A percentile compares a stretch with the other conserved stretches of the same genome.
phyloP scores from a whole-genome alignment of 2,797 vertebrate species.

The Miichthys miiuy region DNA sequence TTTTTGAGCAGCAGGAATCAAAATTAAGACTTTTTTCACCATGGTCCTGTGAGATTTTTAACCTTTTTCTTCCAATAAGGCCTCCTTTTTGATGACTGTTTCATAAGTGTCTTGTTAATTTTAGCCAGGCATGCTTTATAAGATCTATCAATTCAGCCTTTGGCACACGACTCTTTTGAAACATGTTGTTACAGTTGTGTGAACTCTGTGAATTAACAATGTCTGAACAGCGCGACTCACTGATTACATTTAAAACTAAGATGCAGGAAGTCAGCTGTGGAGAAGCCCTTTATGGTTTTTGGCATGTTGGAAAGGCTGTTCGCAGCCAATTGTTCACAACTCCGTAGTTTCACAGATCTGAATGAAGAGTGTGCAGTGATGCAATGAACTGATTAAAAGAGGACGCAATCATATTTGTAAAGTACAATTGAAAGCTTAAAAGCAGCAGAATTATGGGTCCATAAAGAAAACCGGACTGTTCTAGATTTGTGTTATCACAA shows the following conservation, averaged over 20 bases:
- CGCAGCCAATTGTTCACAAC: constrained; percentile 61
- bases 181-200: constrained; percentile 64
- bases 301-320: constrained; percentile 55
- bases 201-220: constrained; percentile 68
- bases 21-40: background rate
- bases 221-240: constrained; percentile 60
- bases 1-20: background rate
- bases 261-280: constrained; percentile 73
- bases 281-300: constrained; percentile 68
- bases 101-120: constrained; percentile 42
- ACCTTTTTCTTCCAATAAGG: background rate
- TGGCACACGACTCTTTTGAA: constrained; percentile 54
- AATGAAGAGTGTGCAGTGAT: constrained; percentile 45
- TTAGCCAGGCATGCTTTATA: constrained; percentile 38
- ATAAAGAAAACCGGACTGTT: constrained; percentile 23
- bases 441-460: constrained; percentile 9
- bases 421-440: constrained; percentile 32
- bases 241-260: constrained; percentile 69
- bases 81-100: constrained; percentile 26
- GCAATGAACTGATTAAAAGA: constrained; percentile 56
- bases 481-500: constrained; percentile 37
- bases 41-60: constrained; percentile 7
- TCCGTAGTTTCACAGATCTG: constrained; percentile 59
- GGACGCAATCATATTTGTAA: constrained; percentile 35
- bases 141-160: constrained; percentile 56